Percentiles rank a stretch among this genome's conserved stretches.
Evolutionary conservation across 2,888 invertebrate genomes (phyloP).

Genomic region (Drosophila ochracea): DNA sequence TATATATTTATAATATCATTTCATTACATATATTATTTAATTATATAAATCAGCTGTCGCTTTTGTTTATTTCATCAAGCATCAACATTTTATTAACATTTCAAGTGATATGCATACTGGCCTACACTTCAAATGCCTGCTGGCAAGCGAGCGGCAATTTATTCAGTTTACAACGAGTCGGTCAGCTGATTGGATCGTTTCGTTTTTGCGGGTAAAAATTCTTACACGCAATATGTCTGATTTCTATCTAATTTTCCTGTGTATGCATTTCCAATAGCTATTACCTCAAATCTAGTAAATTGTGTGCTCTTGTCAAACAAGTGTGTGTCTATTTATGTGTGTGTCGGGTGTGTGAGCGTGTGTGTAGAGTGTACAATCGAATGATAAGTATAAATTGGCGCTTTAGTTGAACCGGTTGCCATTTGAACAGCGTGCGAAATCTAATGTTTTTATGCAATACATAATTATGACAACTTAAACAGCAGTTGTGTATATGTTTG

Average conservation of each 20-base stretch:
- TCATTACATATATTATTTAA: neutral
- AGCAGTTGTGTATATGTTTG: neutral
- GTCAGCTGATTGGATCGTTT: conserved; percentile 53
- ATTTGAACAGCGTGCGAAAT: conserved; percentile 10
- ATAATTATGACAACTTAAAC: neutral
- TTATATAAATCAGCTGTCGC: neutral
- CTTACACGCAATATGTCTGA: conserved; percentile 16
- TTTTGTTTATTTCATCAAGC: neutral
- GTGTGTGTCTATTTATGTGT: neutral
- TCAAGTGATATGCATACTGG: conserved; percentile 19
- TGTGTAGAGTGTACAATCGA: conserved; percentile 2
- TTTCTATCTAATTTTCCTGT: conserved; percentile 21
- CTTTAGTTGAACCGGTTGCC: conserved; percentile 44
- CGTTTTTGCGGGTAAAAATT: conserved; percentile 35
- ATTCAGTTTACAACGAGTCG: conserved; percentile 50
- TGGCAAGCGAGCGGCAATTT: neutral
- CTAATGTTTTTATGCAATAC: conserved; percentile 16
- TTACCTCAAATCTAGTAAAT: conserved; percentile 12
- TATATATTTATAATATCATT: neutral
- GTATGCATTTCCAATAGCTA: conserved; percentile 40
- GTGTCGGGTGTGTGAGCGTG: neutral
- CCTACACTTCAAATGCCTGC: neutral
- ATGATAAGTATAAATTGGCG: conserved; percentile 36
- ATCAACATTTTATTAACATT: neutral
- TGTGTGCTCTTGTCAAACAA: neutral